Conservation (phyloP, 2,797 vertebrate genomes). For the Buphagus erythrorhynchus region DNA sequence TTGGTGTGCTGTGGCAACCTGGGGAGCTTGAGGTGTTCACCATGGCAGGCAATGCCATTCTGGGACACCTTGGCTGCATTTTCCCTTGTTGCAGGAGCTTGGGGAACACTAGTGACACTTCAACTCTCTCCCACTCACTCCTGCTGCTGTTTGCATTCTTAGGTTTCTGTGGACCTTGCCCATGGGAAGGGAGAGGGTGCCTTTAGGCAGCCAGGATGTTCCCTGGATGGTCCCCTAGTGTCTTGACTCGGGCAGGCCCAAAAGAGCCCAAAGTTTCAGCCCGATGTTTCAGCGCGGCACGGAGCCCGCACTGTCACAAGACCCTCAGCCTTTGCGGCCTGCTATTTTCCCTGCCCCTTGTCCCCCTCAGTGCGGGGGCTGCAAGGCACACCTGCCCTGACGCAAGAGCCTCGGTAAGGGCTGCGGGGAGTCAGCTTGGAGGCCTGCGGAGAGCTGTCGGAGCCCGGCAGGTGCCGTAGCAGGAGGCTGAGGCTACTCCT, state of each 20-base stretch:
- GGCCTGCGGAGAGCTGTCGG: background rate
- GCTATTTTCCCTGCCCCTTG: background rate
- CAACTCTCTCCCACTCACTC: background rate
- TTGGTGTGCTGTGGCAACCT: background rate
- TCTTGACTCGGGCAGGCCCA: background rate
- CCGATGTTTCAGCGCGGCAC: rapidly evolving
- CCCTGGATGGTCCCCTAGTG: rapidly evolving
- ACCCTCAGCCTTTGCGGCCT: background rate
- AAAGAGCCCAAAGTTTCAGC: background rate
- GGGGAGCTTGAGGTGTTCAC: background rate
- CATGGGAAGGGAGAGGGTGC: background rate
- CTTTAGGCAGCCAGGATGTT: background rate
- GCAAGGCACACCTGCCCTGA: background rate
- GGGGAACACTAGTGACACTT: background rate
- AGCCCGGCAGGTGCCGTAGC: background rate
- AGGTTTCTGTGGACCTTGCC: background rate
- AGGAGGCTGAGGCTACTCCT: background rate
- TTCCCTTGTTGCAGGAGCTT: background rate
- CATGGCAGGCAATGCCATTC: background rate
- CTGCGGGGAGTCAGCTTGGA: background rate
- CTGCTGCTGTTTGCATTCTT: rapidly evolving
- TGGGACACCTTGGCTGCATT: background rate
- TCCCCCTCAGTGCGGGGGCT: background rate
- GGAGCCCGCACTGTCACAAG: background rate
- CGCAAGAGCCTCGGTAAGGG: background rate